Conservation (phyloP, 2,888 invertebrate genomes). For the Amphimallon solstitiale region DNA sequence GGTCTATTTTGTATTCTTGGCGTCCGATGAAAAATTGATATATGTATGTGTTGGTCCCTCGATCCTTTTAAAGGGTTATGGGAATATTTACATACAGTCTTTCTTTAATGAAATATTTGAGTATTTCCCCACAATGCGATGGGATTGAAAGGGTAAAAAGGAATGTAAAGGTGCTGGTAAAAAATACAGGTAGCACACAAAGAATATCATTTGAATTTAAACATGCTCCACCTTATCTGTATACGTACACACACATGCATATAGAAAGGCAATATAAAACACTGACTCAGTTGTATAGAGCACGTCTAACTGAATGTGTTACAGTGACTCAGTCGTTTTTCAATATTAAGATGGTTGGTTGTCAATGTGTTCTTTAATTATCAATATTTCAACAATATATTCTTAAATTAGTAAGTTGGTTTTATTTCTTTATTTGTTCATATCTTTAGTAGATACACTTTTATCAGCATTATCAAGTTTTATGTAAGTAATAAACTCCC, state of each 20-base stretch:
- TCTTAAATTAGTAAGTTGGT: too few relatives aligned
- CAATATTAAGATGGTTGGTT: too few relatives aligned
- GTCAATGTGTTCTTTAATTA: too few relatives aligned
- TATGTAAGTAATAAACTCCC: too few relatives aligned
- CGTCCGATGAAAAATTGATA: constrained; percentile 57
- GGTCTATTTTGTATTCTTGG: constrained; percentile 46
- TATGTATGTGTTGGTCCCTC: constrained; percentile 43
- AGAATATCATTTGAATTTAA: constrained; percentile 38
- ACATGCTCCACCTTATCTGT: constrained; percentile 18
- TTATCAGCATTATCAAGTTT: too few relatives aligned
- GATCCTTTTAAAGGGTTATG: constrained; percentile 42
- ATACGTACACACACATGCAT: constrained; percentile 1
- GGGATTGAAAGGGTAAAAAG: constrained; percentile 44
- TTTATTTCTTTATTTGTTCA: too few relatives aligned
- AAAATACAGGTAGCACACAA: constrained; percentile 48
- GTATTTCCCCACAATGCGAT: constrained; percentile 46
- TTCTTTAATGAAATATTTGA: constrained; percentile 45
- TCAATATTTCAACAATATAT: too few relatives aligned
- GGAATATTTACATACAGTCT: constrained; percentile 47
- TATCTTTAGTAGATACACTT: too few relatives aligned
- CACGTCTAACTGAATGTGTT: neutral
- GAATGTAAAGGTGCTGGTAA: constrained; percentile 37
- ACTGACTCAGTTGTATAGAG: constrained; percentile 3
- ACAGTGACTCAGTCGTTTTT: too few relatives aligned
- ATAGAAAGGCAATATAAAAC: constrained; percentile 3